phyloP scores from a whole-genome alignment of 37 sponge, comb jelly and placozoan genomes.

The Halisarca cf. caerulea region DNA sequence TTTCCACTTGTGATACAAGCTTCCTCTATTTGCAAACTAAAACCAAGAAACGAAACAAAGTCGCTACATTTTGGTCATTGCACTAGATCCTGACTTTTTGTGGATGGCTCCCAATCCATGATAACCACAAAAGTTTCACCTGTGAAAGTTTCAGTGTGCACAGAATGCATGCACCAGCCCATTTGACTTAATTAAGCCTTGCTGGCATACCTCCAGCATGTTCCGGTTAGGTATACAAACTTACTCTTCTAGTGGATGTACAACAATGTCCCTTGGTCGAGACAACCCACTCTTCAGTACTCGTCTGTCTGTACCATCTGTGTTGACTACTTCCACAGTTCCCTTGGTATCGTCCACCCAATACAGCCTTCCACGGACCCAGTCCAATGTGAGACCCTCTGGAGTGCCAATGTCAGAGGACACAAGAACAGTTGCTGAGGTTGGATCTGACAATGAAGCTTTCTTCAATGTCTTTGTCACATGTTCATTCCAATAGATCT shows the following conservation, averaged over 20 bases:
- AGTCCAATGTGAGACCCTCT: slow-evolving; percentile 8
- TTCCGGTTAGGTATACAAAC: no score
- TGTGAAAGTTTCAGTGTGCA: no score
- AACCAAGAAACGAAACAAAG: no score
- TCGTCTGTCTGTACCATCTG: slow-evolving; percentile 10
- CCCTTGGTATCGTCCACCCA: not conserved
- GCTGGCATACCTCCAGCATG: no score
- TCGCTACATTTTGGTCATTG: no score
- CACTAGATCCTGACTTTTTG: no score
- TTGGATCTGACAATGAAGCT: slow-evolving; percentile 22
- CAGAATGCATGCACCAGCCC: no score
- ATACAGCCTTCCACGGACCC: not conserved
- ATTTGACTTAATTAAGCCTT: no score
- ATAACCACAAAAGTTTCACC: no score
- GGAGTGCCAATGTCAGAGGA: not conserved
- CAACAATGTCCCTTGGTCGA: not conserved
- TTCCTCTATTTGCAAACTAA: no score
- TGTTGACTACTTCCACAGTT: slow-evolving; percentile 16
- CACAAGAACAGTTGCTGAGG: not conserved
- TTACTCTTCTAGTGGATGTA: slow-evolving; percentile 12
- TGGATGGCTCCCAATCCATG: no score
- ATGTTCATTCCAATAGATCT: slow-evolving; percentile 30
- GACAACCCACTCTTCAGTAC: not conserved
- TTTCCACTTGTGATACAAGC: no score
- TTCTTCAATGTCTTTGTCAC: not conserved